Evolutionary conservation across 2,113 vertebrate genomes (phyloP).

Genomic region (Leucoraja erinaceus): DNA sequence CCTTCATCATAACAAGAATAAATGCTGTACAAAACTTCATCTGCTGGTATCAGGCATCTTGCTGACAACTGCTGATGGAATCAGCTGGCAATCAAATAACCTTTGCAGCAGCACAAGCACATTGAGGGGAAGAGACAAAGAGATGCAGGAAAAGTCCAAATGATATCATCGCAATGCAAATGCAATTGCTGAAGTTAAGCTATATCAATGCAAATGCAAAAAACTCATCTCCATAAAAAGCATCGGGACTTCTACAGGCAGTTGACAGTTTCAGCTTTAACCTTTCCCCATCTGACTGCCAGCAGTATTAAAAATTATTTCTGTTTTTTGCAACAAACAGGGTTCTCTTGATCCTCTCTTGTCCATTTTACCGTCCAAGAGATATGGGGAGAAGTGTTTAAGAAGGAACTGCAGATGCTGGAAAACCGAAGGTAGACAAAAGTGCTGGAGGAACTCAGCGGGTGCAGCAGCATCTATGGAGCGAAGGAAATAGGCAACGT

Average conservation of each 20-base stretch:
- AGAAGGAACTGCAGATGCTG: no score
- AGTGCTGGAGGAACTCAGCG: no score
- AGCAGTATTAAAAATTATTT: conserved; percentile 28
- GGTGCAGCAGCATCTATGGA: no score
- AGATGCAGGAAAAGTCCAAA: not conserved
- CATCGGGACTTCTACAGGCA: not conserved
- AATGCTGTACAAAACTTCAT: conserved; percentile 37
- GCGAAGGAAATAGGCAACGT: no score
- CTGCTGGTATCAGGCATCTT: conserved; percentile 35
- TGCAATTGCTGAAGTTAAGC: not conserved
- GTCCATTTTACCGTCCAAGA: not conserved
- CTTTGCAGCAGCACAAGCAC: not conserved
- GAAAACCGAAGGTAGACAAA: no score
- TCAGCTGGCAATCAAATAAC: conserved; percentile 16
- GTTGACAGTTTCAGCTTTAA: conserved; percentile 23
- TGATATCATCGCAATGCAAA: conserved; percentile 29
- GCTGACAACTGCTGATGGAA: conserved; percentile 38
- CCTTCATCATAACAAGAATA: conserved; percentile 38
- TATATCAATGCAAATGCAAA: conserved; percentile 7
- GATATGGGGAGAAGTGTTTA: no score
- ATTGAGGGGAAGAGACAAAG: conserved; percentile 35
- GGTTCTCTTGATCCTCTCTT: no score
- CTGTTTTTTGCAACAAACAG: no score
- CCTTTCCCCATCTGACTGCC: not conserved
- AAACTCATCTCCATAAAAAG: not conserved